phyloP scores from a whole-genome alignment of 2,888 invertebrate species.

The Brenthis ino region DNA sequence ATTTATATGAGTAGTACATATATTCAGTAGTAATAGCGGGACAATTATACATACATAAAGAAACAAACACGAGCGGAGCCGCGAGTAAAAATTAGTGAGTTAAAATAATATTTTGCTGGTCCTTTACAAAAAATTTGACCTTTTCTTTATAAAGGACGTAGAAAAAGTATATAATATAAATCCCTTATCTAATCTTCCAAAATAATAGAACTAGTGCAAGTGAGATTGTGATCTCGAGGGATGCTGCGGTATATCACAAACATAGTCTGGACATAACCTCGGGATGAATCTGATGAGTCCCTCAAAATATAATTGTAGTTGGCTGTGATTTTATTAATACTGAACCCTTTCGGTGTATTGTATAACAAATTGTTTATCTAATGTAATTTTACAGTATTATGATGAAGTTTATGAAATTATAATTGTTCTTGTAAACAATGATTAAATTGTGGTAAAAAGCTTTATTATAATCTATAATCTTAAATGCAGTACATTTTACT shows the following conservation, averaged over 20 bases:
- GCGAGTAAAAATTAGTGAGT: too few relatives aligned
- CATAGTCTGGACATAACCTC: slow-evolving; percentile 8
- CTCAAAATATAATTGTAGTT: neutral
- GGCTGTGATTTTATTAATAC: neutral
- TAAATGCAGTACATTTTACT: too few relatives aligned
- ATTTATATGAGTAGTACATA: too few relatives aligned
- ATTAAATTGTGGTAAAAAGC: too few relatives aligned
- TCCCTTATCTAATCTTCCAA: slow-evolving; percentile 20
- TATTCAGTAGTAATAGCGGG: too few relatives aligned
- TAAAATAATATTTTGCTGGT: neutral
- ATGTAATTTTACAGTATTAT: neutral
- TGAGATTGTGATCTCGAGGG: slow-evolving; percentile 16
- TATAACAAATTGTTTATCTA: neutral
- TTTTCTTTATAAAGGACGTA: neutral
- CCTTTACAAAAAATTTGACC: neutral
- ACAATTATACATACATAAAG: too few relatives aligned
- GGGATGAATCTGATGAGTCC: neutral
- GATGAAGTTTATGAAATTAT: neutral
- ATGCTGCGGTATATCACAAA: slow-evolving; percentile 17
- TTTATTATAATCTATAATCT: too few relatives aligned
- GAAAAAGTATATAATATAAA: neutral
- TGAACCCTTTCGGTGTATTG: neutral
- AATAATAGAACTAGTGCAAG: slow-evolving; percentile 20
- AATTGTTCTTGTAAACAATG: too few relatives aligned
- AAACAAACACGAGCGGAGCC: too few relatives aligned